phyloP scores from a whole-genome alignment of 2,888 invertebrate species.

The Philonicus albiceps region DNA sequence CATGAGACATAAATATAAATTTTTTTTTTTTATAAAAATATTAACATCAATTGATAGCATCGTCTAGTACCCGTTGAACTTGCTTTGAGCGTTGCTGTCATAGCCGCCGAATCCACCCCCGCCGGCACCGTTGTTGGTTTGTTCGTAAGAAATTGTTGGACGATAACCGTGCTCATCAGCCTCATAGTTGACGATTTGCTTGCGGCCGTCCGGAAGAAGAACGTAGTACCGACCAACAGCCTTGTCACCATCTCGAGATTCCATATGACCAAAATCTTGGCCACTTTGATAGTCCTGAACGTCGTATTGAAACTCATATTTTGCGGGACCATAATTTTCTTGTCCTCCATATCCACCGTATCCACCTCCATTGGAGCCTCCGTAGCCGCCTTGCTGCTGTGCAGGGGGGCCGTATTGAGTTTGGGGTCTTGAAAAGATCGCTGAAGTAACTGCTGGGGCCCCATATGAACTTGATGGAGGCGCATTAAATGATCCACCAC shows the following conservation, averaged over 20 bases:
- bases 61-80: constrained; percentile 52
- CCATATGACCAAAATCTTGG: constrained; percentile 73
- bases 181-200: constrained; percentile 75
- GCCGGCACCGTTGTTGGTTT: constrained; percentile 62
- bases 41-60: neutral
- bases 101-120: constrained; percentile 54
- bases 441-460: constrained; percentile 65
- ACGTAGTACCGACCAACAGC: constrained; percentile 73
- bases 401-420: constrained; percentile 57
- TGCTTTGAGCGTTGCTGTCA: constrained; percentile 55
- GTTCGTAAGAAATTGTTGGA: constrained; percentile 74
- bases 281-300: constrained; percentile 72
- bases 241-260: constrained; percentile 70
- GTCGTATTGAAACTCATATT: constrained; percentile 74
- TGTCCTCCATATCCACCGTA: constrained; percentile 52
- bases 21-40: neutral
- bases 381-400: constrained; percentile 46
- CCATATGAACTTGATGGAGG: constrained; percentile 65
- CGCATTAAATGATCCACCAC: constrained; percentile 53
- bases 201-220: constrained; percentile 73
- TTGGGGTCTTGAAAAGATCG: constrained; percentile 63
- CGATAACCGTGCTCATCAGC: constrained; percentile 74
- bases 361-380: constrained; percentile 47
- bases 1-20: constrained; percentile 4
- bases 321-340: constrained; percentile 70